phyloP scores from a whole-genome alignment of 2,113 vertebrate genomes.

The Tetrax tetrax region DNA sequence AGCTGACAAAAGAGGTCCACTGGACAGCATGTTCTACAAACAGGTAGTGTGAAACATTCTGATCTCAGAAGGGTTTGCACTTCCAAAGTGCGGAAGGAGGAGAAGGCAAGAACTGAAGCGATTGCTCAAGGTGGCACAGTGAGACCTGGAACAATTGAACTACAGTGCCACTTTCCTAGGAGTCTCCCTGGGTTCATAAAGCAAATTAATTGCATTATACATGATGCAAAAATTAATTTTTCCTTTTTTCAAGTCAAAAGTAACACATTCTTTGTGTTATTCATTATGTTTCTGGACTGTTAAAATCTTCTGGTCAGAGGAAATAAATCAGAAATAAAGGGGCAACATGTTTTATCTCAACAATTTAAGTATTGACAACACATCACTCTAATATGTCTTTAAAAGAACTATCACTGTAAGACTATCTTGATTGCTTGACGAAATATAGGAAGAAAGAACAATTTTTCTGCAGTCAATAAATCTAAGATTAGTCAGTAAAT shows the following conservation, averaged over 20 bases:
- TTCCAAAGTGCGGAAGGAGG: not conserved
- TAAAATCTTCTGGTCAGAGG: not conserved
- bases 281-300: not conserved
- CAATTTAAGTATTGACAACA: not conserved
- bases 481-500: not conserved
- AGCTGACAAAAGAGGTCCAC: not conserved
- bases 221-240: not conserved
- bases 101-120: not conserved
- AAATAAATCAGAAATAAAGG: not conserved
- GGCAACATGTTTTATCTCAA: not conserved
- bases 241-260: not conserved
- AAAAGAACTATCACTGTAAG: not conserved
- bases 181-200: not conserved
- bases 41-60: not conserved
- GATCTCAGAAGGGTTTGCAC: not conserved
- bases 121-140: not conserved
- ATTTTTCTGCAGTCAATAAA: conserved; percentile 8
- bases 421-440: not conserved
- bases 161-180: not conserved
- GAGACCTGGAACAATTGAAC: not conserved
- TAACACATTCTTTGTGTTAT: not conserved
- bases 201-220: not conserved
- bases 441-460: not conserved
- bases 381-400: not conserved
- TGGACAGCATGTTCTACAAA: not conserved